A percentile compares a stretch with the other conserved stretches of the same genome.
These are phyloP conservation scores for Rhinogobius similis DNA, from an alignment of 2,113 vertebrate genomes.

Conservation along the genomic window DNA sequence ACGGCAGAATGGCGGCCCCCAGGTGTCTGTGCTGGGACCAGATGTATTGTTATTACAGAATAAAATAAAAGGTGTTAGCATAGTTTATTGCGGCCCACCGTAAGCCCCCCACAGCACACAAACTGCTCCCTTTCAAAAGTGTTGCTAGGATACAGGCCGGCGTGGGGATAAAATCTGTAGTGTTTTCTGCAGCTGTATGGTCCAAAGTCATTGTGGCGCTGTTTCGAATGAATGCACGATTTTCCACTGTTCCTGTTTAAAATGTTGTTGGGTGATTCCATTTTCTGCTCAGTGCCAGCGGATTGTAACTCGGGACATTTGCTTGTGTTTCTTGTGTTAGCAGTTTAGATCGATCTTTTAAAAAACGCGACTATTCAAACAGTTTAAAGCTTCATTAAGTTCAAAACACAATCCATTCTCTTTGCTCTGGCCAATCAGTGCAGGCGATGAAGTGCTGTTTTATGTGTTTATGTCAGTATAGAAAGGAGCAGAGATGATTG, in stretches of 20 bases:
- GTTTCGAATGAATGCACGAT: background rate
- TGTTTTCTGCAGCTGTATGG: slow-evolving; percentile 66
- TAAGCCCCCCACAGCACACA: slow-evolving; percentile 57
- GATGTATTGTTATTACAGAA: slow-evolving; percentile 49
- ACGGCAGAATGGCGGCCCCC: slow-evolving; percentile 18
- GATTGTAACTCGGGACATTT: too few species aligned
- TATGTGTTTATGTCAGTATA: too few species aligned
- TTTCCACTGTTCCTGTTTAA: background rate
- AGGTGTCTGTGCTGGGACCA: slow-evolving; percentile 25
- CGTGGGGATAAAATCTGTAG: slow-evolving; percentile 74
- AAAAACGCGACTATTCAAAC: too few species aligned
- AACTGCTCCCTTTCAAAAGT: slow-evolving; percentile 77
- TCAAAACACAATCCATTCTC: too few species aligned
- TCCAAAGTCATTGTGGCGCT: slow-evolving; percentile 46
- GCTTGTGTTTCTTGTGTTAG: too few species aligned
- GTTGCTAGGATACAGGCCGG: slow-evolving; percentile 87
- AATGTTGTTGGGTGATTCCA: slow-evolving; percentile 21
- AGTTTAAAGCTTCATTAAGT: too few species aligned
- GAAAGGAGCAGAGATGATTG: too few species aligned
- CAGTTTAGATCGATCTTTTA: too few species aligned
- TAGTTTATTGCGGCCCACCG: slow-evolving; percentile 79
- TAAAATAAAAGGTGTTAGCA: slow-evolving; percentile 66
- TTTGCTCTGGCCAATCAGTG: too few species aligned
- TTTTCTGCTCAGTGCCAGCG: too few species aligned
- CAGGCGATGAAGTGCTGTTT: too few species aligned